Conservation (phyloP, 2,113 vertebrate genomes). For the Mohoua ochrocephala region DNA sequence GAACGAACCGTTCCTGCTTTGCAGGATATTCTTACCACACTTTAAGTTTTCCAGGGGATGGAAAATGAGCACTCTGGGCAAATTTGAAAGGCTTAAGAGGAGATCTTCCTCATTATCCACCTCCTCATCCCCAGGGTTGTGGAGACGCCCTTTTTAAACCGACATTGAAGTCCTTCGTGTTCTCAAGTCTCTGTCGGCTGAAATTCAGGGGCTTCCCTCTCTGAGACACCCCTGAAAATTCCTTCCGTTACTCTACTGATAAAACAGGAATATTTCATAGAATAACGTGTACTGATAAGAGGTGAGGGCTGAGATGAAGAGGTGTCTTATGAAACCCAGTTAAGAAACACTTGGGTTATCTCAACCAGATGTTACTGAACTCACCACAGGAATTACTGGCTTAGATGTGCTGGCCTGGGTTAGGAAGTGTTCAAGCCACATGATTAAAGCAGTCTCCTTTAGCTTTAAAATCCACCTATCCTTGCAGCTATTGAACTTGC, state of each 20-base stretch:
- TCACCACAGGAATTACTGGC: constrained; percentile 6
- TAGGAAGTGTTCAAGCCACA: not conserved
- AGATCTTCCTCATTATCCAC: not conserved
- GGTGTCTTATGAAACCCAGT: not conserved
- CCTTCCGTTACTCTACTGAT: not conserved
- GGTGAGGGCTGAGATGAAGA: not conserved
- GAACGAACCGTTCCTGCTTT: not conserved
- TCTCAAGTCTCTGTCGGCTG: not conserved
- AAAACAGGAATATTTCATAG: not conserved
- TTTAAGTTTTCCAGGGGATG: not conserved
- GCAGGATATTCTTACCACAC: not conserved
- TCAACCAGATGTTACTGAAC: not conserved
- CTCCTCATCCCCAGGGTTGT: not conserved
- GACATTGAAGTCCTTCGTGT: not conserved
- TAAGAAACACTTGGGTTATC: not conserved
- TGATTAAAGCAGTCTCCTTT: not conserved
- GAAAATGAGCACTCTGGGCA: not conserved
- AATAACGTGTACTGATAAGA: not conserved
- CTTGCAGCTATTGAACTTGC: not conserved
- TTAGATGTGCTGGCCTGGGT: not conserved
- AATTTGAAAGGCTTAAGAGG: not conserved
- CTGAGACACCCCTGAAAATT: not conserved
- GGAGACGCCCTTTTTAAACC: not conserved
- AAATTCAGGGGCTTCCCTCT: not conserved
- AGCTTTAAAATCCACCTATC: not conserved